Conservation (phyloP, 1,140 invertebrate species). For the Habropoda laboriosa region DNA sequence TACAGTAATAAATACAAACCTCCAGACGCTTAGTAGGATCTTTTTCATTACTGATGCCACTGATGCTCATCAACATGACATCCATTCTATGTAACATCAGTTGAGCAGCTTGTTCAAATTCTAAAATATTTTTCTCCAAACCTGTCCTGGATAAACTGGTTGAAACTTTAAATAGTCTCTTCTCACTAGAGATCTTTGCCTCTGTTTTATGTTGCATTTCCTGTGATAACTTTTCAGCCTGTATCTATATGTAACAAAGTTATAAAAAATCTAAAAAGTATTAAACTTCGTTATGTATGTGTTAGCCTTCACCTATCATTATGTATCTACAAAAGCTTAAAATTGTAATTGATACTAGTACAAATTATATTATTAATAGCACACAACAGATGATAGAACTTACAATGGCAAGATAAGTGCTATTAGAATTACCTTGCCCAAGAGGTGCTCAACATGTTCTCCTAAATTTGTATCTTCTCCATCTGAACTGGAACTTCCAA, state of each 20-base stretch:
- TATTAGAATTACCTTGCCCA: constrained; percentile 76
- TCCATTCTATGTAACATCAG: constrained; percentile 87
- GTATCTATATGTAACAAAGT: constrained; percentile 54
- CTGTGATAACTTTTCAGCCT: constrained; percentile 50
- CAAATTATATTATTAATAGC: constrained; percentile 19
- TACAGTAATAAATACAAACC: constrained; percentile 76
- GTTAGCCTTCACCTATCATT: constrained; percentile 35
- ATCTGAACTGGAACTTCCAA: constrained; percentile 77
- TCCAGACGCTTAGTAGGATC: constrained; percentile 86
- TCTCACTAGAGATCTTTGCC: constrained; percentile 26
- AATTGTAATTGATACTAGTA: constrained; percentile 17
- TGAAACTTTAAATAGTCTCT: constrained; percentile 40
- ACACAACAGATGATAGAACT: constrained; percentile 14
- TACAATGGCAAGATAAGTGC: constrained; percentile 31
- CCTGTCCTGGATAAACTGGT: constrained; percentile 72
- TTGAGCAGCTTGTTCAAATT: constrained; percentile 84
- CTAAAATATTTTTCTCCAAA: constrained; percentile 80
- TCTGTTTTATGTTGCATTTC: constrained; percentile 48
- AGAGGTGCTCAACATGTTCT: constrained; percentile 74
- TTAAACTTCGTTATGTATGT: background rate
- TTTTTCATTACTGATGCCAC: constrained; percentile 85
- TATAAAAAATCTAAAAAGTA: background rate
- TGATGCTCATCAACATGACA: constrained; percentile 86
- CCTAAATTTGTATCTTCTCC: constrained; percentile 73
- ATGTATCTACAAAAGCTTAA: constrained; percentile 11